A percentile compares a stretch with the other conserved stretches of the same genome.
phyloP scores from a whole-genome alignment of 2,888 invertebrate species.

The Protula sp. region DNA sequence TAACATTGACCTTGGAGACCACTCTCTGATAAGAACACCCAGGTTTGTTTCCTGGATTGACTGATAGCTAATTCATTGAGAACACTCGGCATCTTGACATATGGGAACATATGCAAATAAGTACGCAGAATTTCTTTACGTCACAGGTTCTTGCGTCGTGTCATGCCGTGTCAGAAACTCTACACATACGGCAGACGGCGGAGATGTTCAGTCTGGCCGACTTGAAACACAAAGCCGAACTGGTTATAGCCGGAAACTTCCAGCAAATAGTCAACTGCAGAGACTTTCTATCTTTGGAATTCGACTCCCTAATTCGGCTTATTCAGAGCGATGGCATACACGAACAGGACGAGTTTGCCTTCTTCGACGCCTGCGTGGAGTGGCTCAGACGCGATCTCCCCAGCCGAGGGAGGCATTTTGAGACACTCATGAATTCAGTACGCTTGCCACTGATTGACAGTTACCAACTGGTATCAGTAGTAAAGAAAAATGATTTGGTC shows the following conservation, averaged over 20 bases:
- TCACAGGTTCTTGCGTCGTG: constrained; percentile 8
- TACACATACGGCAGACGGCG: constrained; percentile 13
- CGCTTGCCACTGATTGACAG: constrained; percentile 15
- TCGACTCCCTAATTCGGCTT: too few species aligned
- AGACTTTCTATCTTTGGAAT: too few species aligned
- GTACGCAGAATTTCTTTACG: too few species aligned
- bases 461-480: background rate
- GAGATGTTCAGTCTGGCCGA: constrained; percentile 12
- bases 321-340: too few species aligned
- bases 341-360: constrained; percentile 16
- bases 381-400: constrained; percentile 14
- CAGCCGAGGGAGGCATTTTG: constrained; percentile 1
- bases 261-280: too few species aligned
- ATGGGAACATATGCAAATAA: too few species aligned
- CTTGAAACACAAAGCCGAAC: constrained; percentile 11
- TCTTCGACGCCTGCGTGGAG: constrained; percentile 12
- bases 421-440: constrained; percentile 10
- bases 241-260: too few species aligned
- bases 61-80: too few species aligned
- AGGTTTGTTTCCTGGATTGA: too few species aligned
- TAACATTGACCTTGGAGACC: too few species aligned
- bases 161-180: constrained; percentile 8
- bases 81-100: too few species aligned
- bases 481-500: constrained; percentile 7
- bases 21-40: too few species aligned